Percentiles rank a stretch among this genome's conserved stretches.
Evolutionary conservation across 1,140 invertebrate genomes (phyloP).

Genomic region (Branchinecta lynchi): DNA sequence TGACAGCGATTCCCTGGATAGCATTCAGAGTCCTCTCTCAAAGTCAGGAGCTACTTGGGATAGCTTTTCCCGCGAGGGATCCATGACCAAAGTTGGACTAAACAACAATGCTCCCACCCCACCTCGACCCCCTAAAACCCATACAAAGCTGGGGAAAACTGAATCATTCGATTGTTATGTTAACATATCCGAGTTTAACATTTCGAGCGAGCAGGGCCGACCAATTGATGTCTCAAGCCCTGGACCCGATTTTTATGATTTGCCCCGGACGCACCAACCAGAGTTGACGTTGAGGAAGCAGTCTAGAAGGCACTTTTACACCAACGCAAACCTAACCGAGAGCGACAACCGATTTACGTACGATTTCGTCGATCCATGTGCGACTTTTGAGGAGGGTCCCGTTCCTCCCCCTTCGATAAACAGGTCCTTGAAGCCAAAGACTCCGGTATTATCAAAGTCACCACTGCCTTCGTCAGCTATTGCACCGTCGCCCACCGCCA

Average conservation of each 20-base stretch:
- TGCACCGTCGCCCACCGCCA: neutral
- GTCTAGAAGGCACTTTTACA: constrained; percentile 42
- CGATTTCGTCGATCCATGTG: constrained; percentile 28
- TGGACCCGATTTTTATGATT: constrained; percentile 38
- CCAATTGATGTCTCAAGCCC: neutral
- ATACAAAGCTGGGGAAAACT: neutral
- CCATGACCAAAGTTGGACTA: neutral
- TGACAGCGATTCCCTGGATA: neutral
- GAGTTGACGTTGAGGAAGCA: constrained; percentile 19
- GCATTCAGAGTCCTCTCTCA: neutral
- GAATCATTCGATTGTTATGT: neutral
- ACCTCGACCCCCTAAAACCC: neutral
- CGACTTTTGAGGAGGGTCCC: constrained; percentile 26
- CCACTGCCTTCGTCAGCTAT: neutral
- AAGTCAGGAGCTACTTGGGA: neutral
- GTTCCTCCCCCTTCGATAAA: constrained; percentile 52
- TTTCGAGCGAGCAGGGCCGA: neutral
- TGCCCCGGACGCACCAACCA: constrained; percentile 46
- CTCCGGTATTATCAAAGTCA: neutral
- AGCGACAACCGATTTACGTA: constrained; percentile 34
- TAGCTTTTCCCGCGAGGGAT: neutral
- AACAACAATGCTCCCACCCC: constrained; percentile 2
- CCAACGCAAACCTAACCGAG: constrained; percentile 47
- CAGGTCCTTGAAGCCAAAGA: constrained; percentile 53
- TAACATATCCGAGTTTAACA: neutral